Evolutionary conservation across 1,140 invertebrate genomes (phyloP), one percentile per base, ranked within the genome.

Genomic region (Drosophila subpulchrella): DNA sequence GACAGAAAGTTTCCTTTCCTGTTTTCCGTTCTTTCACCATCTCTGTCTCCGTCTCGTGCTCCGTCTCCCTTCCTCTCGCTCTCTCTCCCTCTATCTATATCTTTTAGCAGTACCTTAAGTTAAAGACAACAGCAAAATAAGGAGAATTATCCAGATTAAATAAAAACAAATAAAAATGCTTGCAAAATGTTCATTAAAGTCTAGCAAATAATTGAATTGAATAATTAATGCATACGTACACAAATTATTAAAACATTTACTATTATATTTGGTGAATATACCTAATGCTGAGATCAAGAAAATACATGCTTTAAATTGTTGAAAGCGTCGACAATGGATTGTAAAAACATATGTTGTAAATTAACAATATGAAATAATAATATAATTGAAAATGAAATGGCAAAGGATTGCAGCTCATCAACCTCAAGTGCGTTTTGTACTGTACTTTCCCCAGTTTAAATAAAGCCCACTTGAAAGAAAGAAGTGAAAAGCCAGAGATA

Each of bases 1-100:
- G 81, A 85, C 81, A 82, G 82, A 78, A 88, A 88, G 68, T 88
- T 88, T 81, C 68, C 62, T 78, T 70, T 86, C 62, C 82, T 67
- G 53, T 60, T 13, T 44, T 46, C 50, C 13, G 41, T 34, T 58
- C 48, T 30, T 13, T 46, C 20, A 4, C 47, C 36, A 36, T 50
- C 56, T 50, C 17, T 30, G 20, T 17, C n/a, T 12, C 36, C 30
- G 15, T 46, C 10, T 24, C 11, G 7, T 6, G 6, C 7, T 6
- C 20, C 15, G 17, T 42, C 10, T 24, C 24, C 24, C 51, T 34
- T n/a, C 11, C n/a, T n/a, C n/a, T n/a, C n/a, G n/a, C n/a, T 42
- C 10, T 24, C 24, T n/a, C 51, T 10, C 20, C 34, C 36, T 30
- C 20, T 47, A 15, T 48, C 48, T 46, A 8, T 20, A 47, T 24